Base-by-base conservation (phyloP, 2,113 vertebrate genomes). In the Hipposideros armiger region DNA sequence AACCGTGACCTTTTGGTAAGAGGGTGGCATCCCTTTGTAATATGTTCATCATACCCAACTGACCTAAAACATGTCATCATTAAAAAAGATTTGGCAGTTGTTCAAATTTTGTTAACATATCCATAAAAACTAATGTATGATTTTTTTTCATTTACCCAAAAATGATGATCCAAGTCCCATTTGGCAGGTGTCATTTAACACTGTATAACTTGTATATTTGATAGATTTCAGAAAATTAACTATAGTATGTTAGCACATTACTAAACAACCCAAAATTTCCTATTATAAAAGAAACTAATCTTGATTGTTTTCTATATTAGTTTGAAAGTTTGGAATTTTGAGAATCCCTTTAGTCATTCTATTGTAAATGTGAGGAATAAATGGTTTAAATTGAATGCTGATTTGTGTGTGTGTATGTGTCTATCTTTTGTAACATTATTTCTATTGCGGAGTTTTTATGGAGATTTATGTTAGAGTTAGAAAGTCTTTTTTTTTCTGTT, bases 61-160 rank as follows among this genome's bases (percentile, higher is more conserved):
- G 88, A 94, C 91, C 97, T 97, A 91, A 95, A 98, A 95, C 9
- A 78, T 83, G 26, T 69, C 69, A 96, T 92, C 98, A 95, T 66
- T 66, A 73, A 94, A 92, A 87, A 90, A 36, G 11, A 97, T 95
- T 93, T 89, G 11, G 22, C 20, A 96, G 28, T 89, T 97, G 78
- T 97, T 95, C 97, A 98, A 96, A 91, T 87, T 67, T 77, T 97
- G 78, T 96, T 97, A 97, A 94, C 58, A 80, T 95, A 96, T 82
- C 95, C 0, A 17, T 97, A 91, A 94, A 98, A 98, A 93, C 89
- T 91, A 98, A 96, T 86, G 26, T 93, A 90, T 96, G 70, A 97
- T 84, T 97, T 95, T 95, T 96, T 85, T 96, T 47, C 42, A 91
- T 92, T 98, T 87, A 97, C 91, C 92, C n/a, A 1, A 58, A 69